Evolutionary conservation across 2,888 invertebrate species (phyloP), one percentile per base, ranked within the genome.

Genomic region (Pollenia angustigena): DNA sequence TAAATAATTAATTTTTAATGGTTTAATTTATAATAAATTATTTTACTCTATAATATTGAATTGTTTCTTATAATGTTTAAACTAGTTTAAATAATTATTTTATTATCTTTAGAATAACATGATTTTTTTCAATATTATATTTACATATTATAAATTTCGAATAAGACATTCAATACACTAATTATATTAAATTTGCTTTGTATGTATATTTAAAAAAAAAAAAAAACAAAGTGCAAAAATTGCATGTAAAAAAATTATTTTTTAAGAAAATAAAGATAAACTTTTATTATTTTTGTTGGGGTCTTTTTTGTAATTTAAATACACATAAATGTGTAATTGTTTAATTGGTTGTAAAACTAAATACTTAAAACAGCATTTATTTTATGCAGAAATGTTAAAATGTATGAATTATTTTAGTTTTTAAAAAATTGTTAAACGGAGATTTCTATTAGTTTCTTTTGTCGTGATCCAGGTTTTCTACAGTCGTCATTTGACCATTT

Each of bases 321-420:
- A n/a, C n/a, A 71, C 18, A 40, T 60, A 68, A 32, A 16, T 62
- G 54, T 71, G 52, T 40, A 16, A 18, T 66, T 46, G 14, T 62
- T 18, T 52, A 50, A 10, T 18, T 14, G 23, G 14, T 7, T 16
- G 14, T 40, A n/a, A 40, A 54, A 32, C 32, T 11, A 75, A 88
- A 88, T 85, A 86, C 86, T 86, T 88, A 88, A 79, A 88, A 88
- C 88, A 84, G 86, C 79, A 86, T 88, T 86, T 83, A 46, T 62
- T 66, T n/a, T 40, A 2, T 18, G 10, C 12, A 32, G 7, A 12
- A 12, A 50, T 58, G n/a, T 16, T n/a, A 46, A 18, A 23, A n/a
- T 16, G 18, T 32, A 46, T 48, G 56, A 23, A 58, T 46, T 12
- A 2, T 46, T 4, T 18, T 2, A n/a, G 48, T 0, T 4, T 50